Base-by-base conservation (phyloP, 2,888 invertebrate genomes). In the Parochlus steinenii region DNA sequence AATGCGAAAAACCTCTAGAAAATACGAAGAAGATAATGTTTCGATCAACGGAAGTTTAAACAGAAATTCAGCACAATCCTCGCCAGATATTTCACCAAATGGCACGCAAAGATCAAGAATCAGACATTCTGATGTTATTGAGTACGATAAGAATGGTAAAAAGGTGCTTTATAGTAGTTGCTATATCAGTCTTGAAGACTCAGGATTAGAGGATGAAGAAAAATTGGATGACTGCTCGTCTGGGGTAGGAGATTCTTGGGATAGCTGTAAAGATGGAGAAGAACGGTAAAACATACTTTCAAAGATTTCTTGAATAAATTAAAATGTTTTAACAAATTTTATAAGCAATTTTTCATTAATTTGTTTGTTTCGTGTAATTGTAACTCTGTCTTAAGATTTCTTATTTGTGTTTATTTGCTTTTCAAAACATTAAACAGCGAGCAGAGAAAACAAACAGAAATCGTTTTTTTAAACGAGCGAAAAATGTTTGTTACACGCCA, bases 161-260 rank as follows among this genome's bases (percentile, higher is more conserved):
- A 62, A 65, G 48, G 63, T 67, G 28, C 58, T 61, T 5, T 49
- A 65, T 43, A 65, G 65, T 33, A 67, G 65, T 49, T 69, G 68
- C 49, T 66, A 67, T 47, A 67, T 69, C 32, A 65, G 62, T 38
- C 58, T 69, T 32, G 67, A 66, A 44, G 64, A 66, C 44, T 57
- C 61, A 3, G 59, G 59, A 24, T 43, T 59, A 43, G 59, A 59
- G 43, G 58, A 58, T 42, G 58, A 60, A 42, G 58, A 58, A 42
- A 54, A 56, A n/a, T 45, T 54, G 36, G 58, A 59, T 39, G 58
- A 59, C 41, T 42, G 39, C 6, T 58, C 57, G 6, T 55, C 55
- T 7, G 58, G 56, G 17, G 58, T 58, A n/a, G 58, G 56, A 38
- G 59, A 59, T 43, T 58, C 58, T 19, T 58, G 58, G 58, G 59